A percentile compares a stretch with the other conserved stretches of the same genome.
Conservation (phyloP, 2,113 vertebrate species). For the Ameiurus melas region DNA sequence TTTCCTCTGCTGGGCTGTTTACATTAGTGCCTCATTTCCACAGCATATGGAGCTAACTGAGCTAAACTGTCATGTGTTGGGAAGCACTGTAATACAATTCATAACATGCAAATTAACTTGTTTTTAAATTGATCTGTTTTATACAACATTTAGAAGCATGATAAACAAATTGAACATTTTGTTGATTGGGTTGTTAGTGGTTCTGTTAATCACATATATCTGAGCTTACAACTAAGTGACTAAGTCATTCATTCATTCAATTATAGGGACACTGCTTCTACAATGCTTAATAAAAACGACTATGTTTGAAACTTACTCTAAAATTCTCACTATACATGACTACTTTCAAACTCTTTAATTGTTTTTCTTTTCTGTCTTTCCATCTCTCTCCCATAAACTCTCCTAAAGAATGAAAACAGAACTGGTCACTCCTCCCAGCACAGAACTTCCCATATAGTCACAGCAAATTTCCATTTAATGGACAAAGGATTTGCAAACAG, state of each 20-base stretch:
- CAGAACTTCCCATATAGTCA: slow-evolving; percentile 42
- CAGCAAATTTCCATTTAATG: slow-evolving; percentile 48
- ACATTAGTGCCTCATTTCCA: slow-evolving; percentile 32
- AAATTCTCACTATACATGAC: neutral
- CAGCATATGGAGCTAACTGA: slow-evolving; percentile 10
- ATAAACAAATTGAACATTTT: neutral
- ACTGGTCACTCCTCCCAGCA: slow-evolving; percentile 37
- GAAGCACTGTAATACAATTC: neutral
- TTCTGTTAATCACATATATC: neutral
- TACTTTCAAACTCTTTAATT: neutral
- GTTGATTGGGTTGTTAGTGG: neutral
- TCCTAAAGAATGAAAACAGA: slow-evolving; percentile 39
- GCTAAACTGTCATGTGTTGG: neutral
- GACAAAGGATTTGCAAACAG: slow-evolving; percentile 35
- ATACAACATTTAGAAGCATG: neutral
- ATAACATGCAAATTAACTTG: neutral
- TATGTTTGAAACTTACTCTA: neutral
- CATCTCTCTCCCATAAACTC: slow-evolving; percentile 23
- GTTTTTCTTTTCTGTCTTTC: slow-evolving; percentile 10
- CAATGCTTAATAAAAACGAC: neutral
- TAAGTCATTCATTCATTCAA: neutral
- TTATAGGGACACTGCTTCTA: neutral
- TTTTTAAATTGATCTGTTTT: neutral
- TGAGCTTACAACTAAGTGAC: neutral
- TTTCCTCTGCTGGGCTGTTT: slow-evolving; percentile 33